These are phyloP conservation scores for Volucella inflata DNA, from an alignment of 2,888 invertebrate species.

Conservation along the genomic window DNA sequence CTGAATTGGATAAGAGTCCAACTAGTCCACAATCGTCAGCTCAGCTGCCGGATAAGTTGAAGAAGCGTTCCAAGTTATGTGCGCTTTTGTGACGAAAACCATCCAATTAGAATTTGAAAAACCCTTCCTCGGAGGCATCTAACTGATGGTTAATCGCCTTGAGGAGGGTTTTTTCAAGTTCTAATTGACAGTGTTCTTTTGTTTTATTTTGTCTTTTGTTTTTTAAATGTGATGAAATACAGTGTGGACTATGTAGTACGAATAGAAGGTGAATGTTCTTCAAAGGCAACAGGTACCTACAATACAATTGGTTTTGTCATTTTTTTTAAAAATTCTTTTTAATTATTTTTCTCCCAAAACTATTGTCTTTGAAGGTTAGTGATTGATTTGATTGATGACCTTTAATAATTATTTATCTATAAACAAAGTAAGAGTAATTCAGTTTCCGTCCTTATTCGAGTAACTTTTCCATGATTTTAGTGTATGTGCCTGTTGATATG, in stretches of 20 bases:
- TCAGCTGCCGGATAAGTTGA: constrained; percentile 80
- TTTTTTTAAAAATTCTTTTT: constrained; percentile 6
- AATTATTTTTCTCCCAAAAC: constrained; percentile 14
- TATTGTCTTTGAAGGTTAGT: constrained; percentile 58
- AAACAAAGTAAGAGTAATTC: constrained; percentile 21
- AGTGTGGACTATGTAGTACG: constrained; percentile 42
- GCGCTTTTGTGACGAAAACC: constrained; percentile 84
- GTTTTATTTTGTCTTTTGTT: no score
- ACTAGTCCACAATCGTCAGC: constrained; percentile 81
- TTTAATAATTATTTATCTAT: constrained; percentile 26
- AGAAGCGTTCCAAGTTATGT: constrained; percentile 84
- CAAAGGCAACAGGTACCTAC: neutral
- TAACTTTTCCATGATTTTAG: constrained; percentile 21
- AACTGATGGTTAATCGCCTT: constrained; percentile 66
- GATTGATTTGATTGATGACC: constrained; percentile 47
- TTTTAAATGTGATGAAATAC: neutral
- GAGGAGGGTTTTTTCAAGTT: constrained; percentile 79
- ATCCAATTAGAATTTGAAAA: constrained; percentile 82
- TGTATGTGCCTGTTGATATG: constrained; percentile 26
- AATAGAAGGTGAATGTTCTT: constrained; percentile 2
- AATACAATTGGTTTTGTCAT: no score
- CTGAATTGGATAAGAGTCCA: constrained; percentile 82
- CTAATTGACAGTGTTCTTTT: constrained; percentile 79
- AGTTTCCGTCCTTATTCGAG: constrained; percentile 64
- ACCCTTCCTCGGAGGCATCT: constrained; percentile 76